Evolutionary conservation across 2,797 vertebrate species (phyloP).

Genomic region (Octomys mimax): DNA sequence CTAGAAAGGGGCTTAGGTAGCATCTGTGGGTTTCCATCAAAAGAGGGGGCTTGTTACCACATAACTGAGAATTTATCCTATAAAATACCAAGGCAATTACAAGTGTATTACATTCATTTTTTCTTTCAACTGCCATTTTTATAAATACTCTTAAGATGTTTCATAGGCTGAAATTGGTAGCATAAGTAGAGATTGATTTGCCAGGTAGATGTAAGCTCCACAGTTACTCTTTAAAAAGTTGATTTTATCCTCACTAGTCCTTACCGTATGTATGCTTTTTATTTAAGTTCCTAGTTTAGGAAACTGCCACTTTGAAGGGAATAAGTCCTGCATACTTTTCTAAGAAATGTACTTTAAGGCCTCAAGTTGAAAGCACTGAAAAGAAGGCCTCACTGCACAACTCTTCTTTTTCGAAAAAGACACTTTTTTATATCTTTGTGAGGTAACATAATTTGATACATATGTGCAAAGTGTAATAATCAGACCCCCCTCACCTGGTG

Average conservation of each 20-base stretch:
- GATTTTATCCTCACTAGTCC: background rate
- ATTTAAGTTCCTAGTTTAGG: background rate
- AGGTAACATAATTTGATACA: background rate
- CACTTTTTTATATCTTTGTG: background rate
- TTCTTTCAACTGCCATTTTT: background rate
- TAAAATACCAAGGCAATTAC: constrained; percentile 1
- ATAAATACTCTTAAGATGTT: constrained; percentile 37
- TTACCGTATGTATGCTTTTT: constrained; percentile 1
- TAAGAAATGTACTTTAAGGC: background rate
- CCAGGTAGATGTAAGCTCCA: background rate
- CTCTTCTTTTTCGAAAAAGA: background rate
- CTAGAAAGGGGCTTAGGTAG: constrained; percentile 10
- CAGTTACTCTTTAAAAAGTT: background rate
- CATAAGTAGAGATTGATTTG: constrained; percentile 5
- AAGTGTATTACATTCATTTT: background rate
- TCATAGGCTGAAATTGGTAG: constrained; percentile 30
- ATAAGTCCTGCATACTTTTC: background rate
- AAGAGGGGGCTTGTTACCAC: constrained; percentile 13
- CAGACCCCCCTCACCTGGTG: no score
- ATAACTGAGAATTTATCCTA: constrained; percentile 26
- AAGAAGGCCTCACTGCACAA: background rate
- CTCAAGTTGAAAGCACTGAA: background rate
- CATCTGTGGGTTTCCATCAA: background rate
- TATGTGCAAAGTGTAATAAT: no score
- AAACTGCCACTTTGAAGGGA: background rate